These are phyloP conservation scores for Venustaconcha ellipsiformis DNA, from an alignment of 1,140 invertebrate genomes.

Conservation along the genomic window DNA sequence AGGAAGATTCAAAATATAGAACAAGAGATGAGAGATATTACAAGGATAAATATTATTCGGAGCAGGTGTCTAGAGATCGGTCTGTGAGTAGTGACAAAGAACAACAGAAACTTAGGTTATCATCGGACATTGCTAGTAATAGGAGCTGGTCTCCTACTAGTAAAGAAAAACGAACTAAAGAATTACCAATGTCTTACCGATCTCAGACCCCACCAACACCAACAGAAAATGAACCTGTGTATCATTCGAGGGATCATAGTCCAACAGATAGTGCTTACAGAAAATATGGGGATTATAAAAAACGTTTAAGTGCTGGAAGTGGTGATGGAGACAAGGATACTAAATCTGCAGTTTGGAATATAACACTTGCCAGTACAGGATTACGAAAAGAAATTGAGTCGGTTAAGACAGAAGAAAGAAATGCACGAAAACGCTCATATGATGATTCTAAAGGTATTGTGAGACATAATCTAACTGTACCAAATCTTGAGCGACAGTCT, in stretches of 20 bases:
- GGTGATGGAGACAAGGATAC: constrained; percentile 27
- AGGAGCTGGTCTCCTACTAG: constrained; percentile 31
- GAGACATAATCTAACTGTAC: background rate
- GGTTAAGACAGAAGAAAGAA: constrained; percentile 40
- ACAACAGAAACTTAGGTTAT: constrained; percentile 19
- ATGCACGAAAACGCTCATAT: constrained; percentile 53
- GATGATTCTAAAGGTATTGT: constrained; percentile 45
- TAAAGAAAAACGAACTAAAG: constrained; percentile 30
- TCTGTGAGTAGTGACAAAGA: constrained; percentile 34
- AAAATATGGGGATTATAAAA: constrained; percentile 32
- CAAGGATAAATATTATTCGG: constrained; percentile 23
- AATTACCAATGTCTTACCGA: constrained; percentile 31
- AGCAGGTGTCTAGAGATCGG: constrained; percentile 28
- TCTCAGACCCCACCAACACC: constrained; percentile 51
- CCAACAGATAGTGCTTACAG: constrained; percentile 32
- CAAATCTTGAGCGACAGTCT: constrained; percentile 39
- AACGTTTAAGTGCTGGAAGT: constrained; percentile 29
- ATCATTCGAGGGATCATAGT: constrained; percentile 13
- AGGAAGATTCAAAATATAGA: constrained; percentile 28
- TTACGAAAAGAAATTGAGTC: constrained; percentile 32
- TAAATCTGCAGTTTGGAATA: constrained; percentile 7
- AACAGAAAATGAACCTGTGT: constrained; percentile 45
- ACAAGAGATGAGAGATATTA: constrained; percentile 30
- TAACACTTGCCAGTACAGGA: constrained; percentile 19
- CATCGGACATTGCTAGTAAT: constrained; percentile 23